These are phyloP conservation scores for Enteromius viviparus DNA, from an alignment of 2,797 vertebrate species.

Conservation along the genomic window DNA sequence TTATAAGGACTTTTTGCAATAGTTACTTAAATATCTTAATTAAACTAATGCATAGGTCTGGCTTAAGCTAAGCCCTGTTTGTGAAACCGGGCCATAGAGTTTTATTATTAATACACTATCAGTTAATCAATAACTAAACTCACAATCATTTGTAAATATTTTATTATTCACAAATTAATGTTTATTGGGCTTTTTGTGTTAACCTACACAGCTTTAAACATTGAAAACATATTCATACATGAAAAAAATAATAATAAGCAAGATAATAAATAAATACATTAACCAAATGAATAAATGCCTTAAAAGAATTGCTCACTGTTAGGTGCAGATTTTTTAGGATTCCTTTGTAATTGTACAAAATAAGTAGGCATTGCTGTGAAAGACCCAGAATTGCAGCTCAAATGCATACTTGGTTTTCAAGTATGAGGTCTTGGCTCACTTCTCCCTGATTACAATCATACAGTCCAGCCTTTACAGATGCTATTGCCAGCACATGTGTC, in stretches of 20 bases:
- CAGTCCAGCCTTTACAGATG: not conserved
- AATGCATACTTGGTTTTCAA: slow-evolving; percentile 28
- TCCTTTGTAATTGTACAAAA: slow-evolving; percentile 1
- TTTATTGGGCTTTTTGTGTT: not conserved
- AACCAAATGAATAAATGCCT: not conserved
- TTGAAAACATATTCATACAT: not conserved
- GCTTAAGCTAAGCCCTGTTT: too few relatives aligned
- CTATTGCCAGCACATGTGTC: not conserved
- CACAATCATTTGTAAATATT: not conserved
- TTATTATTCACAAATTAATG: not conserved
- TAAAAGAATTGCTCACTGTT: not conserved
- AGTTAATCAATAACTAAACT: not conserved
- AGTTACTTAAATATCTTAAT: too few relatives aligned
- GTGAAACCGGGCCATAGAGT: too few relatives aligned
- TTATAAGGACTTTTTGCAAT: too few relatives aligned
- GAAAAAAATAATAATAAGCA: not conserved
- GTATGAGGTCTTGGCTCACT: not conserved
- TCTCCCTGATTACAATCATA: slow-evolving; percentile 2
- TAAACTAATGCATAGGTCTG: too few relatives aligned
- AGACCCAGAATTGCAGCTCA: slow-evolving; percentile 16
- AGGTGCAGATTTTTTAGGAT: not conserved
- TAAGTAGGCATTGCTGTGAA: slow-evolving; percentile 7
- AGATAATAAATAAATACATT: too few relatives aligned
- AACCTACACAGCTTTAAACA: not conserved
- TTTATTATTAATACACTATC: not conserved